Base-by-base conservation (phyloP, 2,888 invertebrate genomes). In the Itoplectis maculator region DNA sequence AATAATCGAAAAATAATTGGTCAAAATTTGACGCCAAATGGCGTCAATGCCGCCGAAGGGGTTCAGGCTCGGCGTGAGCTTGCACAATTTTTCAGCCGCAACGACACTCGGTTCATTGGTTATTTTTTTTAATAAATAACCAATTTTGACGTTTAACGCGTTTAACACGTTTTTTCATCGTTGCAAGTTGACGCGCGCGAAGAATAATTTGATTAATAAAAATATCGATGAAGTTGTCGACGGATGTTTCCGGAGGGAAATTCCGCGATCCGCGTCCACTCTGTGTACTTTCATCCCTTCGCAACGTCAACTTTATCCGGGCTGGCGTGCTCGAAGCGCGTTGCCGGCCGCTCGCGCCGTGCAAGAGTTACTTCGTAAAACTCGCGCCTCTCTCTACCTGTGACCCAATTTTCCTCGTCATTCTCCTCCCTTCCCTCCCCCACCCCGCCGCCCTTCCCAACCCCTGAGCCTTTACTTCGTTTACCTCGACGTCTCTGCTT, bases 361-460 rank as follows among this genome's bases (percentile, higher is more conserved):
- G 37, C 15, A 29, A 45, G 59, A 29, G 56, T 72, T 59, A 59
- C 72, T 61, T 40, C 45, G 61, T 68, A 51, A 76, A 76, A 66
- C 45, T 81, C 72, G 72, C 65, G 56, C 56, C 45, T 47, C 63
- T 59, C 47, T 35, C 29, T 29, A 29, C 56, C 81, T 18, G 66
- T 81, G 77, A 81, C 81, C 76, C 76, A 77, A 76, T 81, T 81
- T 73, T 66, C 20, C 70, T 66, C 76, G 72, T 40, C 59, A 73
- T 76, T 59, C 59, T 59, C 59, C n/a, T 59, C 35, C 7, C 59
- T 70, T 65, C 40, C 66, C 49, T 37, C 8, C 11, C 66, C 66
- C n/a, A n/a, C n/a, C n/a, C n/a, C n/a, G n/a, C n/a, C n/a, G n/a
- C n/a, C n/a, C n/a, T n/a, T n/a, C n/a, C 8, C 29, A 23, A 59